Evolutionary conservation across 2,888 invertebrate species (phyloP).

Genomic region (Hipparchia semele): DNA sequence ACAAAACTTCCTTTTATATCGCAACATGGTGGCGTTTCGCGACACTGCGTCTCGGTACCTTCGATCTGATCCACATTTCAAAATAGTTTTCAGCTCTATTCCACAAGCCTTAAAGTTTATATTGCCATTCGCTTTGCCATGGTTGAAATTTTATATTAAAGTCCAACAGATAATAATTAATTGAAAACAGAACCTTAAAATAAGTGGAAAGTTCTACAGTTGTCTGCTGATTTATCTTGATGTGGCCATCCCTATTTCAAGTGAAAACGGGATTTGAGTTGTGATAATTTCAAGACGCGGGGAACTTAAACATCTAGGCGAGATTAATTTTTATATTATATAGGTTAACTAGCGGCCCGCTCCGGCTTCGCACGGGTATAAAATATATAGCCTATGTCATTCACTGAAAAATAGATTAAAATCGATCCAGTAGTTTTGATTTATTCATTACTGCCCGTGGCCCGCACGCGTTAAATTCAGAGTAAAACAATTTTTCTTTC

Average conservation of each 20-base stretch:
- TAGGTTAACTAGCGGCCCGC: too few relatives aligned
- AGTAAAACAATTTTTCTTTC: too few relatives aligned
- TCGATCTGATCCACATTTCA: slow-evolving; percentile 51
- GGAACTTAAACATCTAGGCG: background rate
- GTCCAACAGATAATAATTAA: slow-evolving; percentile 22
- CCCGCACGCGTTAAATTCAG: too few relatives aligned
- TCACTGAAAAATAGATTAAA: too few relatives aligned
- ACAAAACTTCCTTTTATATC: slow-evolving; percentile 81
- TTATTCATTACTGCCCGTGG: too few relatives aligned
- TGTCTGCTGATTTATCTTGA: background rate
- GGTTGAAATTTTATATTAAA: slow-evolving; percentile 34
- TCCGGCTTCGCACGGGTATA: too few relatives aligned
- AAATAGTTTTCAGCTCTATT: slow-evolving; percentile 8
- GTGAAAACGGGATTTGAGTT: background rate
- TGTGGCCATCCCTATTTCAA: background rate
- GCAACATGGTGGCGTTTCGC: slow-evolving; percentile 81
- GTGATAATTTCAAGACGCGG: background rate
- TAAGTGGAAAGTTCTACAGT: slow-evolving; percentile 46
- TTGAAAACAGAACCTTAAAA: slow-evolving; percentile 48
- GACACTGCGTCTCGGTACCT: slow-evolving; percentile 71
- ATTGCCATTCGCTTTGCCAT: background rate
- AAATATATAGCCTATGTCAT: too few relatives aligned
- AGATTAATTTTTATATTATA: too few relatives aligned
- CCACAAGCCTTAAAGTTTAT: background rate
- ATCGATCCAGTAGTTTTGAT: too few relatives aligned